These are phyloP conservation scores for Elephas maximus DNA, from an alignment of 2,113 vertebrate species.

Conservation along the genomic window DNA sequence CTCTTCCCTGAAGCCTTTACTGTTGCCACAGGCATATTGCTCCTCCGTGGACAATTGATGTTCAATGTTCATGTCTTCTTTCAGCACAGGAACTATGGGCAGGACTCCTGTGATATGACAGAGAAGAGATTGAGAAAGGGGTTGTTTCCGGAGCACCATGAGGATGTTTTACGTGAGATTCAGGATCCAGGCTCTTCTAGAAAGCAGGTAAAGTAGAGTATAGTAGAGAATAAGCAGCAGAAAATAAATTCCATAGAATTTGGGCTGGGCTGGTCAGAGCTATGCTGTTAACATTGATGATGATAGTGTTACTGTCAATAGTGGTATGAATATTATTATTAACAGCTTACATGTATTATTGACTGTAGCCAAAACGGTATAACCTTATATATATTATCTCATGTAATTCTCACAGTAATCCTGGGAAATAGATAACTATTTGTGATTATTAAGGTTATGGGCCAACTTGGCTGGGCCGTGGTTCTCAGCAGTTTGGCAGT, in stretches of 20 bases:
- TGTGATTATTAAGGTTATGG: too few species aligned
- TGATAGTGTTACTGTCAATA: neutral
- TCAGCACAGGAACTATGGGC: neutral
- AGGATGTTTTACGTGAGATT: constrained; percentile 17
- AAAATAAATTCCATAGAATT: constrained; percentile 28
- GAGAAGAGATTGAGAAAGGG: constrained; percentile 49
- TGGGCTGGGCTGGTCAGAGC: neutral
- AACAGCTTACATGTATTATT: constrained; percentile 5
- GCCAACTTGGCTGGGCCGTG: too few species aligned
- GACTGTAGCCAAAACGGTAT: neutral
- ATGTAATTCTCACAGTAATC: constrained; percentile 14
- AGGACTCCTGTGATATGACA: neutral
- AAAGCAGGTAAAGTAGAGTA: constrained; percentile 35
- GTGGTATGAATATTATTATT: neutral
- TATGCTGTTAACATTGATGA: neutral
- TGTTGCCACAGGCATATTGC: neutral
- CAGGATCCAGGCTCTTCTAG: neutral
- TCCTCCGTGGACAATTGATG: neutral
- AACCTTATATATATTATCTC: constrained; percentile 38
- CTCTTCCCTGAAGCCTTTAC: neutral
- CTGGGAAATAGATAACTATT: neutral
- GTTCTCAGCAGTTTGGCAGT: too few species aligned
- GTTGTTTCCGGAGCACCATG: constrained; percentile 21
- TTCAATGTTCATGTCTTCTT: constrained; percentile 33
- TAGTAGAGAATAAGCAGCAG: constrained; percentile 29